These are phyloP conservation scores for Drosophila ogumai DNA, from an alignment of 1,140 invertebrate genomes.

Conservation along the genomic window DNA sequence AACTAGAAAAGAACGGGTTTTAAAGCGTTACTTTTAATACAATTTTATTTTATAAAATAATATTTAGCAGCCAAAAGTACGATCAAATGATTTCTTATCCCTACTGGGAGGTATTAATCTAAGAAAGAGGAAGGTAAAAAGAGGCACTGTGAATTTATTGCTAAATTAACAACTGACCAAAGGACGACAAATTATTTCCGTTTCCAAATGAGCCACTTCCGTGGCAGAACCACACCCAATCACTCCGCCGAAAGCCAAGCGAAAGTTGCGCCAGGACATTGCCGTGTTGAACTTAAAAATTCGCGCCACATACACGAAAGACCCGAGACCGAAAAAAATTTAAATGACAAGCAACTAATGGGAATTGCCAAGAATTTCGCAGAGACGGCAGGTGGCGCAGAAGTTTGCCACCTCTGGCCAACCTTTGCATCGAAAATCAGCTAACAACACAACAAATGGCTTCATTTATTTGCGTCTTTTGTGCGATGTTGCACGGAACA, in stretches of 20 bases:
- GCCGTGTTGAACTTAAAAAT: slow-evolving; percentile 62
- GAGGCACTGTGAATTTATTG: slow-evolving; percentile 42
- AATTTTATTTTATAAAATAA: background rate
- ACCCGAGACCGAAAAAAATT: slow-evolving; percentile 54
- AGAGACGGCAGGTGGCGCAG: slow-evolving; percentile 50
- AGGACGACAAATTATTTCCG: slow-evolving; percentile 75
- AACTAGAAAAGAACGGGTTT: background rate
- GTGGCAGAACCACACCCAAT: slow-evolving; percentile 37
- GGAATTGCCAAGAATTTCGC: slow-evolving; percentile 77
- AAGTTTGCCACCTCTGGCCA: slow-evolving; percentile 50
- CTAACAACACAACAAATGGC: slow-evolving; percentile 81
- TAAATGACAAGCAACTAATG: slow-evolving; percentile 83
- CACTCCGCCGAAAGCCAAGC: slow-evolving; percentile 16
- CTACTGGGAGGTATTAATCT: slow-evolving; percentile 19
- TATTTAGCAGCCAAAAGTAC: background rate
- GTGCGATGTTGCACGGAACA: slow-evolving; percentile 66
- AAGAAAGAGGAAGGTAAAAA: background rate
- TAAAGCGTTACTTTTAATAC: too few relatives aligned
- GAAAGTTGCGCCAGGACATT: slow-evolving; percentile 17
- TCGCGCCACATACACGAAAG: slow-evolving; percentile 32
- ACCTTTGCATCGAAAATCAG: slow-evolving; percentile 74
- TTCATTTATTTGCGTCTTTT: slow-evolving; percentile 83
- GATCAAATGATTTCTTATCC: background rate
- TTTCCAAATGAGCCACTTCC: slow-evolving; percentile 73
- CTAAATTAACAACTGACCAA: slow-evolving; percentile 66